phyloP scores from a whole-genome alignment of 2,797 vertebrate species.

The Anolis apletophallus region DNA sequence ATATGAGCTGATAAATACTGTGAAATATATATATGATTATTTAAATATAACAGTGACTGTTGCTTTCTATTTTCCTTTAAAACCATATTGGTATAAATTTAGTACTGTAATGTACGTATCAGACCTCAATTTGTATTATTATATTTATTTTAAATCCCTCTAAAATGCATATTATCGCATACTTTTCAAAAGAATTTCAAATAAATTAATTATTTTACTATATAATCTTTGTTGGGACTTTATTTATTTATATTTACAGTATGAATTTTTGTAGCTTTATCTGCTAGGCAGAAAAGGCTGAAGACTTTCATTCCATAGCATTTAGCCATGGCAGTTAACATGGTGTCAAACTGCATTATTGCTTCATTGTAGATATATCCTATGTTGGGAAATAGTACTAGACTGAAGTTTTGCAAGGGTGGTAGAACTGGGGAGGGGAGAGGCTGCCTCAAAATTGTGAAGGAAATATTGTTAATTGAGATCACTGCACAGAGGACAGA shows the following conservation, averaged over 20 bases:
- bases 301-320: too few relatives aligned
- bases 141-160: slow-evolving; percentile 31
- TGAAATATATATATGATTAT: slow-evolving; percentile 6
- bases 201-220: slow-evolving; percentile 61
- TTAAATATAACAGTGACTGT: slow-evolving; percentile 5
- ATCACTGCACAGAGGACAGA: too few relatives aligned
- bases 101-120: slow-evolving; percentile 24
- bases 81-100: slow-evolving; percentile 45
- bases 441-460: too few relatives aligned
- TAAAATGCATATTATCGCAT: slow-evolving; percentile 12
- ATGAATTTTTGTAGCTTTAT: neutral
- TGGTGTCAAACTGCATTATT: too few relatives aligned
- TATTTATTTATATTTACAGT: neutral
- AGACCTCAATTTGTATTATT: slow-evolving; percentile 5
- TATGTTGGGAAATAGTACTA: too few relatives aligned
- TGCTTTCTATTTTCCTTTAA: slow-evolving; percentile 43
- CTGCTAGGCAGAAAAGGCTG: too few relatives aligned
- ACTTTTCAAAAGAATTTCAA: slow-evolving; percentile 26
- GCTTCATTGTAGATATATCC: too few relatives aligned
- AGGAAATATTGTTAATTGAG: too few relatives aligned
- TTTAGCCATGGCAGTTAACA: too few relatives aligned
- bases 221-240: neutral
- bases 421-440: too few relatives aligned
- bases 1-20: neutral
- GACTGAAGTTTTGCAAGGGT: too few relatives aligned